phyloP scores from a whole-genome alignment of 2,113 vertebrate species.

The Sinosuthora webbiana region DNA sequence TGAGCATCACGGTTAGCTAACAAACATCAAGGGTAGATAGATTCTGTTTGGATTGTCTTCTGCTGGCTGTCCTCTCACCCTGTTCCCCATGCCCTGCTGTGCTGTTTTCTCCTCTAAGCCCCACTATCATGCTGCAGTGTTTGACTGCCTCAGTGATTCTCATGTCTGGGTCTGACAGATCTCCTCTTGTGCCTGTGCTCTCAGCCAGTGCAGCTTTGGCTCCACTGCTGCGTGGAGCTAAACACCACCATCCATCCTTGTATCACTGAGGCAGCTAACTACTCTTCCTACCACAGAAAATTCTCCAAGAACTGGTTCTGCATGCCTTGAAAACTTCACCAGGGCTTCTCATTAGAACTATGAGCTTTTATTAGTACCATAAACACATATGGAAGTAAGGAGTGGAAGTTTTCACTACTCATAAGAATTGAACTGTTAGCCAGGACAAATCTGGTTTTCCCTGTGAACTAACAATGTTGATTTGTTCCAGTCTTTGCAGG shows the following conservation, averaged over 20 bases:
- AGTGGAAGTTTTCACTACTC: constrained; percentile 5
- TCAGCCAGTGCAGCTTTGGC: neutral
- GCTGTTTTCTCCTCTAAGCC: neutral
- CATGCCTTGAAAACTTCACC: neutral
- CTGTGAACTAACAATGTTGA: neutral
- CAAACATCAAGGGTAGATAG: neutral
- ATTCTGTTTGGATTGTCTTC: neutral
- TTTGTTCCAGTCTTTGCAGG: neutral
- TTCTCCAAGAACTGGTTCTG: neutral
- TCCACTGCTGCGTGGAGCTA: rapidly evolving
- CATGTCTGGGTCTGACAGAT: neutral
- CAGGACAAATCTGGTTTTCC: neutral
- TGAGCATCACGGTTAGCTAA: neutral
- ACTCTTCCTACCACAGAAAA: neutral
- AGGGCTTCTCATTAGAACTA: neutral
- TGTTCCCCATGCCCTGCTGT: neutral
- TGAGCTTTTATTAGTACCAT: neutral
- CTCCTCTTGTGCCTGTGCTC: rapidly evolving
- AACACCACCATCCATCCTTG: neutral
- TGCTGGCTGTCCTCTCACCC: neutral
- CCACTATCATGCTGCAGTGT: neutral
- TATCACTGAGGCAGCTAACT: neutral
- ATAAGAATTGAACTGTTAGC: neutral
- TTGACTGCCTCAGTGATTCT: neutral
- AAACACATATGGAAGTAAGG: constrained; percentile 21